Evolutionary conservation across 1,140 invertebrate species (phyloP), one percentile per base, ranked within the genome.

Genomic region (Bombus terrestris): DNA sequence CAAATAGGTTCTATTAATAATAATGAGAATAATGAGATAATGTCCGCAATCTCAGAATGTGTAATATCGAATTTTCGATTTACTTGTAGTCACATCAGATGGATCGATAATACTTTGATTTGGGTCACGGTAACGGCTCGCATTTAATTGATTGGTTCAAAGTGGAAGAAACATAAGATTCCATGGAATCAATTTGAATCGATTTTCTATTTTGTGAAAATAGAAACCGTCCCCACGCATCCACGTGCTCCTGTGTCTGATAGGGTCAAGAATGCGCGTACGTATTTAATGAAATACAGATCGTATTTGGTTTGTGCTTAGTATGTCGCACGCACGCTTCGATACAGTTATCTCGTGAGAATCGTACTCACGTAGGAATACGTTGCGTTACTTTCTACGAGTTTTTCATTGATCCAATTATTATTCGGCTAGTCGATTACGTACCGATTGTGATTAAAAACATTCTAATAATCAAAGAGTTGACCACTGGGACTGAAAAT

Each of bases 281-380:
- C 10, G 32, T 74, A 66, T 74, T 86, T 66, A 59, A 79, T 81
- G 18, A 81, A 43, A 78, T 68, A 69, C 53, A 66, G 57, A 82
- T 86, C 41, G 28, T 82, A 89, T 89, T 77, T 86, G 69, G 53
- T 43, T 62, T 57, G n/a, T 57, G 57, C 73, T 93, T 92, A 92
- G 92, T 93, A 93, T 93, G 92, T 90, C 77, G 59, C 57, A 64
- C 80, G 66, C 83, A 71, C 74, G 73, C n/a, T 68, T 37, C 43
- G 59, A 53, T 93, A 93, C 91, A 92, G 91, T 93, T 93, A 89
- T 81, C 59, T 37, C 47, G 37, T 57, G 59, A 68, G 89, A 89
- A 80, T 77, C 71, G 64, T 86, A 64, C 35, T 35, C 43, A 59
- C 47, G 64, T 88, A 75, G 43, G 22, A 53, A 15, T 18, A 43